Evolutionary conservation across 2,888 invertebrate genomes (phyloP).

Genomic region (Amiota minor): DNA sequence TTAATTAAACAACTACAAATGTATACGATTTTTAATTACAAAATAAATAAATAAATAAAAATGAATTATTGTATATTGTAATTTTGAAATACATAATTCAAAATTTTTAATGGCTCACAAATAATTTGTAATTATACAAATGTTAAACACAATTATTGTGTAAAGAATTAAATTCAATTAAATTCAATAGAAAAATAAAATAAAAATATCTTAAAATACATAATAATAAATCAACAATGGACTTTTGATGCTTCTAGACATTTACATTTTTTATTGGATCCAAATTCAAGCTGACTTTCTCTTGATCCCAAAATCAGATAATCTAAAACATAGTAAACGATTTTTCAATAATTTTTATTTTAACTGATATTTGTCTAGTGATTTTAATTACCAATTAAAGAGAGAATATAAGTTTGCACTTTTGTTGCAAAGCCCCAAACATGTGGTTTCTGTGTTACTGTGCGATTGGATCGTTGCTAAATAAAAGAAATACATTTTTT

Average conservation of each 20-base stretch:
- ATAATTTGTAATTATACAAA: background rate
- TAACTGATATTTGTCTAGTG: no score
- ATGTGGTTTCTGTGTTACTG: background rate
- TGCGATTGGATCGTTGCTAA: background rate
- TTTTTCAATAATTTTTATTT: no score
- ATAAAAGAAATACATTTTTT: background rate
- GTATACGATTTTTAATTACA: slow-evolving; percentile 18
- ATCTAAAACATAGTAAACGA: no score
- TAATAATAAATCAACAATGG: background rate
- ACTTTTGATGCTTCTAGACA: no score
- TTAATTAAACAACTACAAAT: background rate
- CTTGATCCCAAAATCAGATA: no score
- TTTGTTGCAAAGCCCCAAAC: background rate
- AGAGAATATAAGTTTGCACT: background rate
- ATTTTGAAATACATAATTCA: background rate
- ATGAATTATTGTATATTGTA: background rate
- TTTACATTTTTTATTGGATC: no score
- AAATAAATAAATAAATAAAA: background rate
- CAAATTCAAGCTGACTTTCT: no score
- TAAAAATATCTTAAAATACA: background rate
- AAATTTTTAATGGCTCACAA: no score
- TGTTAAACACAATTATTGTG: background rate
- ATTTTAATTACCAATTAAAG: no score
- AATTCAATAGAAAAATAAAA: background rate
- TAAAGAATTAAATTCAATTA: background rate